Evolutionary conservation across 30 jellyfish, hydroid and myxozoan genomes (phyloP), one percentile per base, ranked within the genome.

Genomic region (Chrysaora quinquecirrha): DNA sequence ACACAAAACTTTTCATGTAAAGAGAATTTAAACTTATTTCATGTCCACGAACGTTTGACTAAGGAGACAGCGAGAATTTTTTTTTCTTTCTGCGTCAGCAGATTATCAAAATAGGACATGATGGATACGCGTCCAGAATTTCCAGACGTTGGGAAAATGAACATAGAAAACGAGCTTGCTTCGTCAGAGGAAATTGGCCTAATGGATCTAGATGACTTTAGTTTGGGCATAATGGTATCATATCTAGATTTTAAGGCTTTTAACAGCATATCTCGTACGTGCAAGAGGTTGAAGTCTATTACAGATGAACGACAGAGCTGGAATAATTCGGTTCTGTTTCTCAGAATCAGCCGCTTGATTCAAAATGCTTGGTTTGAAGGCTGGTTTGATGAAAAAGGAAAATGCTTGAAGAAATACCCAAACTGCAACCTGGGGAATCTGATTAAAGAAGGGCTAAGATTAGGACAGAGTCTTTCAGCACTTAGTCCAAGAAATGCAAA

Each of bases 351-450:
- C 12, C 68, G 14, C 30, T 66, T 80, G 70, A 50, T 80, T 0
- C 90, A 64, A 48, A 49, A 52, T 34, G 90, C 90, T 32, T 80
- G 90, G 83, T 80, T 80, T 60, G 83, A 80, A 32, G 90, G 90
- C 9, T 54, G 78, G 76, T 80, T 80, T 48, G 90, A 48, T 23
- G 68, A 27, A 16, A 67, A 19, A 24, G 75, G 23, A 30, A 43
- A 34, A 22, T 27, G 34, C 81, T 78, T 58, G 43, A 61, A 61
- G 73, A 78, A 78, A 1, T 80, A 80, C 28, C 90, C 83, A 21
- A 80, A 68, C 35, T 67, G 90, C 52, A 79, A 50, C 29, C 76
- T 64, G 1, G 46, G 76, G 16, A 22, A 48, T 31, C 70, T 80
- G 35, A 66, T 80, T 75, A 72, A 72, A 7, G 82, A 50, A 18